Evolutionary conservation across 2,113 vertebrate genomes (phyloP), one percentile per base, ranked within the genome.

Genomic region (human (Homo sapiens)): DNA sequence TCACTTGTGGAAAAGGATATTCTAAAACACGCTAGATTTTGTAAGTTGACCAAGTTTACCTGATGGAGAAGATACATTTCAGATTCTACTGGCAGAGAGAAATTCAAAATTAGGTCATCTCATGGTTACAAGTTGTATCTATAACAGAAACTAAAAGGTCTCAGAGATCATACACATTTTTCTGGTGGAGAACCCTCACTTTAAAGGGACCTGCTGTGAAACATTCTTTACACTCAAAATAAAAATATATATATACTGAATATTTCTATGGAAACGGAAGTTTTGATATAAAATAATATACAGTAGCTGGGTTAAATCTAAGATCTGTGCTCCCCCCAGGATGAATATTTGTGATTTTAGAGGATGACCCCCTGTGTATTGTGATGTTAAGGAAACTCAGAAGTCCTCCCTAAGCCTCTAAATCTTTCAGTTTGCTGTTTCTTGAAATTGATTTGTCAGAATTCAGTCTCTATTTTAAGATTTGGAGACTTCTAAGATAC

Each of bases 81-180:
- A 85, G 55, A 70, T 90, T 95, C 73, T 78, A 76, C 78, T 93
- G 81, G 68, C 83, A 81, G 87, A 96, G 84, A 86, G 68, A 93
- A 95, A 91, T 81, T 30, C 45, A 91, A 96, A 96, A 97, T 94
- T 94, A 93, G 97, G 98, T 95, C 93, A 95, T 23, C 50, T 91
- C 85, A 2, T 95, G 89, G 73, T 61, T 96, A 70, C 66, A 93
- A 81, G 82, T 90, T 64, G 32, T 68, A 73, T 86, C 91, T 96
- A n/a, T 94, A 81, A 95, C 66, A 59, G 80, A 86, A 92, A 83
- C 85, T 70, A 75, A 89, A 96, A 93, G 72, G 45, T 82, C 93
- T 94, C 78, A 0, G 57, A 85, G 72, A 96, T 95, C 93, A 89
- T 48, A 85, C 27, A 14, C 32, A 11, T 86, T 89, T 64, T 70